Conservation (phyloP, 2,113 vertebrate genomes). For the Varanus komodoensis region DNA sequence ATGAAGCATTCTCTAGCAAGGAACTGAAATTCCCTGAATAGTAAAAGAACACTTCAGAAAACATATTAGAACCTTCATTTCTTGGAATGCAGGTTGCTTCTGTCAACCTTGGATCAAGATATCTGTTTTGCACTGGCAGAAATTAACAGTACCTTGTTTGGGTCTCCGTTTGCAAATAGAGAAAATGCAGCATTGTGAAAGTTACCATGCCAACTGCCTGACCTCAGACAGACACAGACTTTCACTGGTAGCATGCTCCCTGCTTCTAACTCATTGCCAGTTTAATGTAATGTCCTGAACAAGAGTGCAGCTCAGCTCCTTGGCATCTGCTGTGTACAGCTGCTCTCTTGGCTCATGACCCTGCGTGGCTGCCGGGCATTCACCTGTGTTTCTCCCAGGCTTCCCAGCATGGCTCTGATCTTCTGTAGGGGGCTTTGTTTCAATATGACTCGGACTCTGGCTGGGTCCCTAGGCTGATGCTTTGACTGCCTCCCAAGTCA, state of each 20-base stretch:
- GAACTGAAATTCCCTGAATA: neutral
- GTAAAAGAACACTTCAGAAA: too few relatives aligned
- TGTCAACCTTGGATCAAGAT: neutral
- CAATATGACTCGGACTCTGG: neutral
- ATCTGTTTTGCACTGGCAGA: neutral
- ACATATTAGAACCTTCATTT: too few relatives aligned
- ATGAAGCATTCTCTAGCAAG: neutral
- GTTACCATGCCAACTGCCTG: neutral
- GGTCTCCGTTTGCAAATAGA: neutral
- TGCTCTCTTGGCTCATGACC: slow-evolving; percentile 9
- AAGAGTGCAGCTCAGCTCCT: neutral
- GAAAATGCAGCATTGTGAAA: neutral
- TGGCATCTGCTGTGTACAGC: slow-evolving; percentile 10
- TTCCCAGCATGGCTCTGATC: neutral
- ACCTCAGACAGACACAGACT: neutral
- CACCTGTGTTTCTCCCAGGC: neutral
- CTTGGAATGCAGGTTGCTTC: neutral
- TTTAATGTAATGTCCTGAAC: neutral
- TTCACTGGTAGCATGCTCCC: neutral
- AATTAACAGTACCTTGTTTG: neutral
- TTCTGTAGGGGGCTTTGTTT: neutral
- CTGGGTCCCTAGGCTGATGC: neutral
- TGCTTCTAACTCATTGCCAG: neutral
- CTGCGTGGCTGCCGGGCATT: neutral
- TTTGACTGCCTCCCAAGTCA: neutral